Evolutionary conservation across 2,113 vertebrate species (phyloP).

Genomic region (Sander lucioperca): DNA sequence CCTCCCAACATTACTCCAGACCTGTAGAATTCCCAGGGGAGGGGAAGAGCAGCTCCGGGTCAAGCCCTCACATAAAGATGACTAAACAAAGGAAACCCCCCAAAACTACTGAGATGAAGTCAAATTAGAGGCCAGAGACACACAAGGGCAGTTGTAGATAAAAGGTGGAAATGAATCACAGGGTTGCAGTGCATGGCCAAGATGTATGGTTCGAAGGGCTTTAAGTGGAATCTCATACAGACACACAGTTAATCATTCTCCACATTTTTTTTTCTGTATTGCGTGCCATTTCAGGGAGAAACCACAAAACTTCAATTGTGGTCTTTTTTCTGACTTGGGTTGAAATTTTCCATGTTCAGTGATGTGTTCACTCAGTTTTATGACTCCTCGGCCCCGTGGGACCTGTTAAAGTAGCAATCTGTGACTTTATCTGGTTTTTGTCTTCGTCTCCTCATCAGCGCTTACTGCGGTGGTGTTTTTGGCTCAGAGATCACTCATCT

Average conservation of each 20-base stretch:
- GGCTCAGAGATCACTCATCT: conserved; percentile 24
- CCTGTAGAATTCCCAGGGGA: conserved; percentile 81
- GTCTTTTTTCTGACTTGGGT: conserved; percentile 51
- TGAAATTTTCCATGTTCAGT: conserved; percentile 71
- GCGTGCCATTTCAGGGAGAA: conserved; percentile 17
- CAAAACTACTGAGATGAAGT: conserved; percentile 56
- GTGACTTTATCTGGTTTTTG: conserved; percentile 66
- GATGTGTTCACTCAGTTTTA: conserved; percentile 65
- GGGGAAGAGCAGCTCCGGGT: conserved; percentile 69
- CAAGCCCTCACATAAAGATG: conserved; percentile 65
- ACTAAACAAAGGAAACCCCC: conserved; percentile 51
- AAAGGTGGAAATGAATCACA: conserved; percentile 68
- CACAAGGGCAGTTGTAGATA: conserved; percentile 53
- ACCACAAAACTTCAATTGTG: conserved; percentile 70
- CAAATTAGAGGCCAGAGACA: conserved; percentile 53
- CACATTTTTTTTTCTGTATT: conserved; percentile 49
- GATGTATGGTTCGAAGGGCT: conserved; percentile 57
- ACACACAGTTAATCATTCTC: conserved; percentile 70
- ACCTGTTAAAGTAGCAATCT: conserved; percentile 60
- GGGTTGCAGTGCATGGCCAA: conserved; percentile 39
- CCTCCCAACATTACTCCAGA: conserved; percentile 82
- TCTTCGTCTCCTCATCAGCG: conserved; percentile 57
- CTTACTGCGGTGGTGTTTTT: conserved; percentile 35
- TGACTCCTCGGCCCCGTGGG: conserved; percentile 49
- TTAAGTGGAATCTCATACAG: conserved; percentile 54